These are phyloP conservation scores for Eudasyphora cyanicolor DNA, from an alignment of 2,888 invertebrate genomes.

Conservation along the genomic window DNA sequence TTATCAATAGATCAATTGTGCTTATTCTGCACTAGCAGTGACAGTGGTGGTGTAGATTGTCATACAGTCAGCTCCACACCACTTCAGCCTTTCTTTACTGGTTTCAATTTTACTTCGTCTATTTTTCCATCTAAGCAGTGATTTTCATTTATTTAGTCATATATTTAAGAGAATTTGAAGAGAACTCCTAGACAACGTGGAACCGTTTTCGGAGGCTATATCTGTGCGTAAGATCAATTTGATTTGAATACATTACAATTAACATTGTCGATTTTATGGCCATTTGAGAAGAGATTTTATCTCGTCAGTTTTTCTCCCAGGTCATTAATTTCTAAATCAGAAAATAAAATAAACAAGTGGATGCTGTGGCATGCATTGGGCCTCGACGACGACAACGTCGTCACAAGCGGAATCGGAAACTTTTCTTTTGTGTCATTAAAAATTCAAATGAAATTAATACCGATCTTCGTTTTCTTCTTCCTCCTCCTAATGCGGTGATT, in stretches of 20 bases:
- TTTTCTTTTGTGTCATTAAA: conserved; percentile 60
- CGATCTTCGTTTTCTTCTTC: background rate
- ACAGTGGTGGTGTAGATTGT: too few relatives aligned
- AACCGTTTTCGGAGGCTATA: background rate
- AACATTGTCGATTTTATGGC: background rate
- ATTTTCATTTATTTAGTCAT: too few relatives aligned
- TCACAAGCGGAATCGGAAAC: conserved; percentile 43
- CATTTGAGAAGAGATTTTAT: background rate
- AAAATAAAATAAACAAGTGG: background rate
- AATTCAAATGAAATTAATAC: conserved; percentile 57
- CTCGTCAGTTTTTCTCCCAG: background rate
- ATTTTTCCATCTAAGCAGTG: too few relatives aligned
- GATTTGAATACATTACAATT: background rate
- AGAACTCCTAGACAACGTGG: background rate
- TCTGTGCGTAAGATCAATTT: background rate
- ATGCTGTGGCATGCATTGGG: too few relatives aligned
- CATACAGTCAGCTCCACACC: too few relatives aligned
- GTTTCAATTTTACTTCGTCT: too few relatives aligned
- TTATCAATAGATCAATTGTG: too few relatives aligned
- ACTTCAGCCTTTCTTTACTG: too few relatives aligned
- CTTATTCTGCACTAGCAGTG: too few relatives aligned
- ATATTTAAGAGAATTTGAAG: too few relatives aligned
- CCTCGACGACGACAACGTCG: too few relatives aligned
- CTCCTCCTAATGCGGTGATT: conserved; percentile 29
- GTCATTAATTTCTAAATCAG: conserved; percentile 22